Base-by-base conservation (phyloP, 2,113 vertebrate genomes). In the Hippocampus mohnikei region DNA sequence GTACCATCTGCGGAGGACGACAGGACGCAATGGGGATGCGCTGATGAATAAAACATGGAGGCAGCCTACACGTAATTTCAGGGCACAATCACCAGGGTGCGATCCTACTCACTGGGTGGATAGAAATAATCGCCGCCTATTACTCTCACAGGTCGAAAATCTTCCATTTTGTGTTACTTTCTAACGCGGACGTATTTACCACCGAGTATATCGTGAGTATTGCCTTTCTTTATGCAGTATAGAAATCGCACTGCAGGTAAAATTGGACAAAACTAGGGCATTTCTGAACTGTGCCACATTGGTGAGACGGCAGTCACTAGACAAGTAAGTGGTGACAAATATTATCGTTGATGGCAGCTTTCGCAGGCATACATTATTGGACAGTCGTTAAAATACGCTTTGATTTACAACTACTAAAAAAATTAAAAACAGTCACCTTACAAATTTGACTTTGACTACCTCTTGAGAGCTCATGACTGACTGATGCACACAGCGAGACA, bases 1-100 rank as follows among this genome's bases (percentile, higher is more conserved):
- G 96, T 98, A 70, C 97, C 97, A 5, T 99, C 97, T 99, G 91
- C 23, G 50, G n/a, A 5, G 29, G 23, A 60, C 53, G 41, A 37
- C 12, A 33, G 66, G 61, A 59, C 40, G 61, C 55, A 1, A 27
- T 50, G 20, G 44, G 42, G 18, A 44, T 10, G 2, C 61, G 21
- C n/a, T 20, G 41, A 40, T 73, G 40, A 78, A 77, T 66, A 44
- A 71, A 55, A 66, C 29, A 65, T 37, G 20, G 33, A 40, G 27
- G 58, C 58, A 46, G 10, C 55, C 11, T 9, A 10, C 42, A 56
- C 11, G 5, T 58, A 27, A 13, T 27, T 58, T 58, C 23, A 27
- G 58, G 52, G n/a, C 21, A 10, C 52, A 55, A 55, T 55, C 21
- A 23, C 52, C 52, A 23, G 9, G 21, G 52, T 23, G 11, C 18